These are phyloP conservation scores for Orchesella flavescens DNA, from an alignment of 2,888 invertebrate genomes.

Conservation along the genomic window DNA sequence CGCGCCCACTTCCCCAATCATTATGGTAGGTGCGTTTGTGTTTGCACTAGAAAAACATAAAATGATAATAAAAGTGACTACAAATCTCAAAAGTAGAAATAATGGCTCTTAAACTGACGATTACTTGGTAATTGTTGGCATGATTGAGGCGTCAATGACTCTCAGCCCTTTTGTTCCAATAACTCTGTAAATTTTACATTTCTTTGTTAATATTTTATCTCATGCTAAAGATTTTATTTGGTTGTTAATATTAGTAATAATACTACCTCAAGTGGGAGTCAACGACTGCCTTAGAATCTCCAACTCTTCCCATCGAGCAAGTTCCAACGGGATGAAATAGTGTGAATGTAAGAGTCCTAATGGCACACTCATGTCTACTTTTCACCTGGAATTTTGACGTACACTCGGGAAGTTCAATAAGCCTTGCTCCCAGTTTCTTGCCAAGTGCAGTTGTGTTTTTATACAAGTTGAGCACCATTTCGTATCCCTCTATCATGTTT, in stretches of 20 bases:
- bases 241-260: too few species aligned
- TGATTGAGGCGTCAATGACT: too few species aligned
- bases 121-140: too few species aligned
- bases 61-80: too few species aligned
- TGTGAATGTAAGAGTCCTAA: neutral
- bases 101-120: too few species aligned
- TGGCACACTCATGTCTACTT: slow-evolving; percentile 37
- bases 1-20: slow-evolving; percentile 48
- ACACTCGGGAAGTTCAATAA: slow-evolving; percentile 31
- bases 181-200: too few species aligned
- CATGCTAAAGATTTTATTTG: too few species aligned
- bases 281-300: slow-evolving; percentile 45
- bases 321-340: slow-evolving; percentile 47
- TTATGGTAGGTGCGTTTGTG: slow-evolving; percentile 41
- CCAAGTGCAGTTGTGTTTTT: slow-evolving; percentile 36
- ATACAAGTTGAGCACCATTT: slow-evolving; percentile 25
- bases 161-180: too few species aligned
- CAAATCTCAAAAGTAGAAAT: too few species aligned
- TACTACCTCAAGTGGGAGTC: slow-evolving; percentile 49
- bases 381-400: neutral
- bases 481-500: slow-evolving; percentile 41
- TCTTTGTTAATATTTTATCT: too few species aligned
- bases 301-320: slow-evolving; percentile 45
- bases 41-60: slow-evolving; percentile 23
- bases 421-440: slow-evolving; percentile 23